Base-by-base conservation (phyloP, 2,113 vertebrate species). In the Maccullochella peelii region DNA sequence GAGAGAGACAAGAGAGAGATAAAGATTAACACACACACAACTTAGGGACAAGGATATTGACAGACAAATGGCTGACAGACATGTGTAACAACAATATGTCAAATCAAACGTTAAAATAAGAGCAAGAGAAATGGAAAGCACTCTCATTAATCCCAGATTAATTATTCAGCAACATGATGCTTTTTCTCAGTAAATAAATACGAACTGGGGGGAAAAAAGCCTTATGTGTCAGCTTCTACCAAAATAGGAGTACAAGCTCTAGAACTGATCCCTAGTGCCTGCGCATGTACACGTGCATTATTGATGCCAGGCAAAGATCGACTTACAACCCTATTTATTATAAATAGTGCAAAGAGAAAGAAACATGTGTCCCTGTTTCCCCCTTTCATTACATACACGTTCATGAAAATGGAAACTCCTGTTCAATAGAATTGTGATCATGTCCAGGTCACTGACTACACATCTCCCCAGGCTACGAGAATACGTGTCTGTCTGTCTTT, bases 391-490 rank as follows among this genome's bases (percentile, higher is more conserved):
- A 50, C 27, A 86, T 7, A 30, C 78, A 86, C 42, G 6, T 71
- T 80, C 75, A 81, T 89, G 78, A 72, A 71, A 82, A 86, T 81
- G 89, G 89, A 93, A 92, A 88, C 85, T 86, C 40, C 20, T 55
- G 77, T 81, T 91, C 89, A 81, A 91, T 92, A 79, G 30, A 86
- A 52, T 25, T 12, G 33, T 21, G 40, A 91, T 91, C 68, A 93
- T 77, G 89, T 91, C 89, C 93, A 93, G 91, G 92, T 93, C 93
- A 92, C 23, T 52, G 89, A 42, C 58, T 50, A 49, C 85, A 81
- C 74, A 82, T 84, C 42, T 83, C 91, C 82, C 40, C 73, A 36
- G 86, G 89, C 92, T 21, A 80, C 14, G 76, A 63, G 49, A 25
- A 44, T 52, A 55, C 30, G 2, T 62, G 40, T 67, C 15, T 54